Evolutionary conservation across 2,797 vertebrate genomes (phyloP).

Genomic region (Sebastes steindachneri): DNA sequence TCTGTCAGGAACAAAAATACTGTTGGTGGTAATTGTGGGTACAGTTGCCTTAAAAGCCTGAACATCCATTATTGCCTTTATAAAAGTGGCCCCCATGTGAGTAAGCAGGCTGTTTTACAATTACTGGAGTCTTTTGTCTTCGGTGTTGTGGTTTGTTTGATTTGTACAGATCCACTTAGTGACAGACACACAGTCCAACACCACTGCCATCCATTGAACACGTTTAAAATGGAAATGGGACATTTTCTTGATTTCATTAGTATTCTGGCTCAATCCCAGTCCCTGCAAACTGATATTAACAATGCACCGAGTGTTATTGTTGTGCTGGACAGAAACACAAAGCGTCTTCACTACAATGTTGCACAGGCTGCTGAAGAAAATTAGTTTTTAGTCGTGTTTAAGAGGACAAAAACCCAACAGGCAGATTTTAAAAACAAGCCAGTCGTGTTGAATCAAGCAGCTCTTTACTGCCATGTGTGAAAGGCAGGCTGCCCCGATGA

Average conservation of each 20-base stretch:
- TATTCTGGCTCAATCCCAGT: constrained; percentile 23
- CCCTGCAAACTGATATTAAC: constrained; percentile 23
- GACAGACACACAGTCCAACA: constrained; percentile 10
- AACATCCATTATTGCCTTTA: constrained; percentile 50
- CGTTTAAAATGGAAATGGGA: constrained; percentile 26
- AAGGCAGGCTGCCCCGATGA: background rate
- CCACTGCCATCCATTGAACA: background rate
- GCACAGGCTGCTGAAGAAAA: background rate
- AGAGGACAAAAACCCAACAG: background rate
- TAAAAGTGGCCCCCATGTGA: constrained; percentile 19
- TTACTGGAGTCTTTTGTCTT: constrained; percentile 37
- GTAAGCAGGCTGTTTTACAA: constrained; percentile 29
- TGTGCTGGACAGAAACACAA: constrained; percentile 8
- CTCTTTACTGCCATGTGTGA: background rate
- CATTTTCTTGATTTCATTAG: constrained; percentile 25
- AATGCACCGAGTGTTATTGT: constrained; percentile 31
- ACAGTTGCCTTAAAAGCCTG: constrained; percentile 43
- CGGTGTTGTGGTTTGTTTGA: constrained; percentile 5
- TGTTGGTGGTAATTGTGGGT: constrained; percentile 52
- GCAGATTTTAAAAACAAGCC: background rate
- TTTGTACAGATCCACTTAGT: background rate
- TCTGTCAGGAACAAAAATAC: constrained; percentile 27
- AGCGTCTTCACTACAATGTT: background rate
- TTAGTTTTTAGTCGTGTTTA: background rate
- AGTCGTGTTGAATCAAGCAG: background rate